phyloP scores from a whole-genome alignment of 2,888 invertebrate species.

The Prionchulus punctatus region DNA sequence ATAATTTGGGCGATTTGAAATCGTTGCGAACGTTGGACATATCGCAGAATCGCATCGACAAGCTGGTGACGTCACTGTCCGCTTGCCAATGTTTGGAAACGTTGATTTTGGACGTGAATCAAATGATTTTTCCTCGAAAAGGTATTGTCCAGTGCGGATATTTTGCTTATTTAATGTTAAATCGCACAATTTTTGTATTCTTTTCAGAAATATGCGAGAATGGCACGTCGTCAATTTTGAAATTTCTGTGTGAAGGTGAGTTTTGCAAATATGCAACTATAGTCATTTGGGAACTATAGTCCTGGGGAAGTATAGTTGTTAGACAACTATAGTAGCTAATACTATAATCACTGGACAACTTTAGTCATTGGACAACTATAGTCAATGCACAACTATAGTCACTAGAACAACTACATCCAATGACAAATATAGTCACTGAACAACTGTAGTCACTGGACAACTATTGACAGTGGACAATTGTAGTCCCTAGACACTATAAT shows the following conservation, averaged over 20 bases:
- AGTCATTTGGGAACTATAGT: too few relatives aligned
- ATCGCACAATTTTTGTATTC: background rate
- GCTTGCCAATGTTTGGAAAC: slow-evolving; percentile 7
- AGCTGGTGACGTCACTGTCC: background rate
- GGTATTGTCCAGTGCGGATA: background rate
- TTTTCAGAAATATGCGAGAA: background rate
- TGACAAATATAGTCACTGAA: too few relatives aligned
- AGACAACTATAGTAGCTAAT: too few relatives aligned
- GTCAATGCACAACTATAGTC: too few relatives aligned
- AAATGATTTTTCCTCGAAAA: slow-evolving; percentile 6
- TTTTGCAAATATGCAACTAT: too few relatives aligned
- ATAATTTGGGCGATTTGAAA: background rate
- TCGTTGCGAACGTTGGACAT: slow-evolving; percentile 5
- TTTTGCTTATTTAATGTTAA: background rate
- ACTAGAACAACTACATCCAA: too few relatives aligned
- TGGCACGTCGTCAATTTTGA: background rate
- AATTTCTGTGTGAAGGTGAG: slow-evolving; percentile 1
- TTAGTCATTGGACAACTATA: too few relatives aligned
- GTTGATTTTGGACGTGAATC: background rate
- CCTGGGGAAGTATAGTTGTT: too few relatives aligned
- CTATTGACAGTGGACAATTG: too few relatives aligned
- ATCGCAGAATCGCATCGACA: background rate
- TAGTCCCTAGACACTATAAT: too few relatives aligned
- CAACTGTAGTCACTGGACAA: too few relatives aligned
- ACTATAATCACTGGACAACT: too few relatives aligned